These are phyloP conservation scores for Dendronephthya gigantea DNA, from an alignment of 64 coral and sea anemone species.

Conservation along the genomic window DNA sequence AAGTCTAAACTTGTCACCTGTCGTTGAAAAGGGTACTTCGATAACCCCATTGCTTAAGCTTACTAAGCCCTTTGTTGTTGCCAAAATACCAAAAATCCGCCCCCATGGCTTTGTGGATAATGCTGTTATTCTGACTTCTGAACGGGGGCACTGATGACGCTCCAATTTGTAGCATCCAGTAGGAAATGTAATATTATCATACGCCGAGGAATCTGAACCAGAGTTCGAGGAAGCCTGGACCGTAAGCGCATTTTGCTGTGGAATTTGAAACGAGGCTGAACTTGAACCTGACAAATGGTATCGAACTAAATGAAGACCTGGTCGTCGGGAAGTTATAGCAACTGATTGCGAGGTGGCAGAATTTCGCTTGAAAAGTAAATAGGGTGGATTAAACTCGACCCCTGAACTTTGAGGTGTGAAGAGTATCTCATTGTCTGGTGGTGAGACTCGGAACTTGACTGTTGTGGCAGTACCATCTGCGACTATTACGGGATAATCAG, in stretches of 20 bases:
- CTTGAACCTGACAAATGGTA: background rate
- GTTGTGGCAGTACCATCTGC: background rate
- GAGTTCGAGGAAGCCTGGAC: background rate
- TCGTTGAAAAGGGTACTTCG: background rate
- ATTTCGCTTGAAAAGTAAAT: background rate
- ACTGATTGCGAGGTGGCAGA: background rate
- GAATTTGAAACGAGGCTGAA: background rate
- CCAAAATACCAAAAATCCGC: background rate
- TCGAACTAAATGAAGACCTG: slow-evolving; percentile 11
- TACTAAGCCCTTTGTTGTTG: slow-evolving; percentile 1
- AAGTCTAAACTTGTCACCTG: background rate
- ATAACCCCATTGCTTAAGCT: background rate
- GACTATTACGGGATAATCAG: background rate
- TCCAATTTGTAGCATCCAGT: background rate
- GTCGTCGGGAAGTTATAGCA: background rate
- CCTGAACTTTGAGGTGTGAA: background rate
- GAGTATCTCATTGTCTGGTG: background rate
- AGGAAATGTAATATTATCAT: background rate
- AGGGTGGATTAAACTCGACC: background rate
- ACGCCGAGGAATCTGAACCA: background rate
- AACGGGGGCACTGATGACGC: background rate
- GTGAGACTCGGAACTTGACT: background rate
- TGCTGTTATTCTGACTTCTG: background rate
- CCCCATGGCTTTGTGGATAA: slow-evolving; percentile 11
- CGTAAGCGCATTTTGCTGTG: background rate